Percentiles rank a stretch among this genome's conserved stretches.
Evolutionary conservation across 2,888 invertebrate species (phyloP).

Genomic region (Coleophora flavipennella): DNA sequence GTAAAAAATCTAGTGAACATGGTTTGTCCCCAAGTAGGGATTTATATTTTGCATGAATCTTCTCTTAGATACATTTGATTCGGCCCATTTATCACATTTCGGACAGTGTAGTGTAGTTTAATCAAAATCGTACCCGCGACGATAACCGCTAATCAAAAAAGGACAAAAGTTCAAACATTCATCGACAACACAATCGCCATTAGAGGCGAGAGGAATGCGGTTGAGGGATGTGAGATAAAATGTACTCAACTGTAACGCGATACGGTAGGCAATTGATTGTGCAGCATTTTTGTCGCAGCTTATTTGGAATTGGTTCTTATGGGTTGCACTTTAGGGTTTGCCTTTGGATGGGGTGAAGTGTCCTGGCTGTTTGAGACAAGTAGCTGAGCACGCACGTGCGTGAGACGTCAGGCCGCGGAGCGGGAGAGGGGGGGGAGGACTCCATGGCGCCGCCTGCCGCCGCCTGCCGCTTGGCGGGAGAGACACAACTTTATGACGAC

Average conservation of each 20-base stretch:
- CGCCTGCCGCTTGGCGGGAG: constrained; percentile 67
- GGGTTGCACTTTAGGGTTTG: constrained; percentile 33
- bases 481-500: constrained; percentile 62
- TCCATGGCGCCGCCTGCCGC: constrained; percentile 26
- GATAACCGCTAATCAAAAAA: constrained; percentile 63
- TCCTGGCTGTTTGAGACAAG: constrained; percentile 32
- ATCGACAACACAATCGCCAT: constrained; percentile 51
- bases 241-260: constrained; percentile 44
- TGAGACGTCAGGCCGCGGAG: constrained; percentile 24
- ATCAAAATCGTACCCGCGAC: constrained; percentile 46
- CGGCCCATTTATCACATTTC: constrained; percentile 14
- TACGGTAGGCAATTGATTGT: constrained; percentile 56
- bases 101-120: constrained; percentile 13
- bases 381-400: constrained; percentile 61
- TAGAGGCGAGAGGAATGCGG: constrained; percentile 40
- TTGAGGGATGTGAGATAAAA: constrained; percentile 6
- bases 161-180: constrained; percentile 64
- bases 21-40: constrained; percentile 1
- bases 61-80: background rate
- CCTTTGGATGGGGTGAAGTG: constrained; percentile 28
- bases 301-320: constrained; percentile 35
- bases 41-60: constrained; percentile 6
- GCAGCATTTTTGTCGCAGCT: constrained; percentile 25
- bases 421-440: constrained; percentile 14
- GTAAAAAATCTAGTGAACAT: background rate